Conservation (phyloP, 2,888 invertebrate genomes). For the Hypselothyrea guttata region DNA sequence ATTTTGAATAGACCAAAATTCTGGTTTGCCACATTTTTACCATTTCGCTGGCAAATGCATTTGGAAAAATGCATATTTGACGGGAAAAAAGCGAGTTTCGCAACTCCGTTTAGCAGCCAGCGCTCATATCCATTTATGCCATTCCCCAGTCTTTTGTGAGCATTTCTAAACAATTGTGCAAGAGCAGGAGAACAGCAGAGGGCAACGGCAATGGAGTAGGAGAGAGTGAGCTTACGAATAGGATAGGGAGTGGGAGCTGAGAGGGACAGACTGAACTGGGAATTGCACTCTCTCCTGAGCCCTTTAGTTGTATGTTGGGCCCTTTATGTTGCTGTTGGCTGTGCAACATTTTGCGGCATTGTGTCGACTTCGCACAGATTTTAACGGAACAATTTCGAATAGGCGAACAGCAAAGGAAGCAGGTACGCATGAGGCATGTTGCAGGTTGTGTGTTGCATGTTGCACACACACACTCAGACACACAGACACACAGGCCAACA, state of each 20-base stretch:
- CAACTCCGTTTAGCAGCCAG: neutral
- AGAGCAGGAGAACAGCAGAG: constrained; percentile 7
- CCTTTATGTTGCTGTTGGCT: constrained; percentile 53
- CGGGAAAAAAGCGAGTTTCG: no score
- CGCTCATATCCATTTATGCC: constrained; percentile 21
- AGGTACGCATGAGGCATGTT: constrained; percentile 48
- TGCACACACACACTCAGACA: constrained; percentile 22
- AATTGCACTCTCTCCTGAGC: no score
- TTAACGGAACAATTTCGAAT: constrained; percentile 76
- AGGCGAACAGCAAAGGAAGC: constrained; percentile 57
- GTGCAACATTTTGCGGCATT: constrained; percentile 74
- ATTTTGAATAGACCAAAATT: no score
- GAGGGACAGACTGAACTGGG: neutral
- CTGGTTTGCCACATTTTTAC: no score
- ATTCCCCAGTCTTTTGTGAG: constrained; percentile 22
- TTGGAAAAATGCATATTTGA: no score
- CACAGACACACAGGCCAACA: constrained; percentile 1
- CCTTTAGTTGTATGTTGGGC: constrained; percentile 11
- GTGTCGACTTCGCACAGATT: constrained; percentile 68
- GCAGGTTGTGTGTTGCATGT: constrained; percentile 56
- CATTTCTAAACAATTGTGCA: constrained; percentile 33
- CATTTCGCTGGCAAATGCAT: no score
- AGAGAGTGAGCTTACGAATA: constrained; percentile 14
- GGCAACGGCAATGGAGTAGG: neutral
- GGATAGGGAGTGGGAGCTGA: constrained; percentile 10